Conservation (phyloP, 1,140 invertebrate genomes). For the Cotesia chilonis region DNA sequence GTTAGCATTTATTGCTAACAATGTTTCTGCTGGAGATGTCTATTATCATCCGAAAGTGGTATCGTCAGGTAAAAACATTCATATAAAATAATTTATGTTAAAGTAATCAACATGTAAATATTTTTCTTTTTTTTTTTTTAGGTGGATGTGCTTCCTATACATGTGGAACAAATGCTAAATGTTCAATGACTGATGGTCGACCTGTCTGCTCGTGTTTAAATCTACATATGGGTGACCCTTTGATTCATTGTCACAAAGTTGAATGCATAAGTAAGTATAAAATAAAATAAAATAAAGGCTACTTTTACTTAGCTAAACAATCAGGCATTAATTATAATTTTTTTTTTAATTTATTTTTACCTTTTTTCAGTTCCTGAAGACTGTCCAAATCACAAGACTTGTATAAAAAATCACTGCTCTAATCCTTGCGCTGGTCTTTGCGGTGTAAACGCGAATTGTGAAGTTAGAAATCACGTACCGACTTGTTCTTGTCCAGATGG, state of each 20-base stretch:
- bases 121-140: conserved; percentile 30
- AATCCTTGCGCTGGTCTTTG: conserved; percentile 71
- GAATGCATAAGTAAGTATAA: conserved; percentile 66
- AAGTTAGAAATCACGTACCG: conserved; percentile 70
- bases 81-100: not conserved
- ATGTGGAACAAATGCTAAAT: conserved; percentile 67
- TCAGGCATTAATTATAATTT: not conserved
- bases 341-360: conserved; percentile 16
- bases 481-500: conserved; percentile 74
- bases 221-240: conserved; percentile 71
- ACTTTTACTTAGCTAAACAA: conserved; percentile 13
- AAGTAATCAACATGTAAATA: not conserved
- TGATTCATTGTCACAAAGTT: conserved; percentile 64
- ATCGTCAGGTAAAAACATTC: conserved; percentile 40
- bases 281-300: not conserved
- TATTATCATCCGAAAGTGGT: conserved; percentile 44
- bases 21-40: conserved; percentile 25
- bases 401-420: conserved; percentile 69
- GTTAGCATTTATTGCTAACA: conserved; percentile 36
- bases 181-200: conserved; percentile 62
- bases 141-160: conserved; percentile 60
- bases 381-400: conserved; percentile 63
- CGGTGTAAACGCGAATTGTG: conserved; percentile 72
- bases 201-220: conserved; percentile 70
- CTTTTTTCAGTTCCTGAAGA: conserved; percentile 60